Base-by-base conservation (phyloP, 2,888 invertebrate genomes). In the Acronicta leporina region DNA sequence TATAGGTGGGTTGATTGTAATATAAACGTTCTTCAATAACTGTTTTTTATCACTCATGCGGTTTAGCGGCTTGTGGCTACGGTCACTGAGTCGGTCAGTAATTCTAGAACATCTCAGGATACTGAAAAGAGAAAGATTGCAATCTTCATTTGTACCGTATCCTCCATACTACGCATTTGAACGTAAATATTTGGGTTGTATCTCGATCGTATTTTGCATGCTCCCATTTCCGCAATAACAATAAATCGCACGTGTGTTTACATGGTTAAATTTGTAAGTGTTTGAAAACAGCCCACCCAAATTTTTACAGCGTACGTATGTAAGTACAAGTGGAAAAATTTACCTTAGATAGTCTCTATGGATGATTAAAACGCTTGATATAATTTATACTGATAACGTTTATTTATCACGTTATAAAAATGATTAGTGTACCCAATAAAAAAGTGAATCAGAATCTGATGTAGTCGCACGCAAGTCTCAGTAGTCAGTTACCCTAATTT, bases 111-210 rank as follows among this genome's bases (percentile, higher is more conserved):
- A 15, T 30, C 25, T 45, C 45, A 14, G 40, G 54, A 42, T 46
- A 38, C 35, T 30, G 30, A 47, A 63, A 38, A 46, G 38, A 44
- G 27, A 61, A 58, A 57, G 51, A 49, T 52, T 64, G 49, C 49
- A 57, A 69, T 57, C 46, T 70, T 62, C 41, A 48, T 73, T 57
- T 62, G 52, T 41, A 56, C 49, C 35, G 46, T 65, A 44, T 56
- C 46, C 40, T 51, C 68, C 60, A 62, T 30, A 35, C 53, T 71
- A 77, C 71, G 61, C 65, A 63, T 60, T 48, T 45, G 16, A 65
- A 68, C 53, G 66, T 73, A 79, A 81, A 82, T 75, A 77, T 74
- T 73, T 69, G 48, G 54, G 58, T 60, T 57, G 73, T 61, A 68
- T 68, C 69, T 69, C 54, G 47, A 41, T 47, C 58, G 65, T 65